A percentile compares a stretch with the other conserved stretches of the same genome.
phyloP scores from a whole-genome alignment of 1,140 invertebrate species.

The Lucilia cuprina region DNA sequence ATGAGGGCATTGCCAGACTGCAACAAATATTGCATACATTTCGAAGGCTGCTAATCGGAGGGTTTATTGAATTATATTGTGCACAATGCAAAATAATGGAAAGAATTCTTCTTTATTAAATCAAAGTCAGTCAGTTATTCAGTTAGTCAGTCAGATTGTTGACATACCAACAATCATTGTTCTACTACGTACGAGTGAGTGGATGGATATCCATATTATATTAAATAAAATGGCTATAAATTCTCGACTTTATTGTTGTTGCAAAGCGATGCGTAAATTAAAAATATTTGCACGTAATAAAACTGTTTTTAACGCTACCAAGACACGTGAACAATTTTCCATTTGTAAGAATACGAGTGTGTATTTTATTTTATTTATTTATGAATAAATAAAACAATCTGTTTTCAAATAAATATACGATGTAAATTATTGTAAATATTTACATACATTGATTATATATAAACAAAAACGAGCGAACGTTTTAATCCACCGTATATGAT shows the following conservation, averaged over 20 bases:
- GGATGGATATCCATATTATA: neutral
- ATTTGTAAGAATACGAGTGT: neutral
- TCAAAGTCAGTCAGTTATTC: slow-evolving; percentile 9
- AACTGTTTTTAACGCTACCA: neutral
- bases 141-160: neutral
- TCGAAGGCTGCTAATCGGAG: slow-evolving; percentile 9
- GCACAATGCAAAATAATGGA: neutral
- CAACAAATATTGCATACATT: neutral
- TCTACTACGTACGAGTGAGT: neutral
- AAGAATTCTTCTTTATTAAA: slow-evolving; percentile 14
- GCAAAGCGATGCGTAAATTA: neutral
- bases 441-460: too few species aligned
- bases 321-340: neutral
- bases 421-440: too few species aligned
- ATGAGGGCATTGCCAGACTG: slow-evolving; percentile 21
- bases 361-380: too few species aligned
- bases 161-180: neutral
- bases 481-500: too few species aligned
- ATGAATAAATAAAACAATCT: too few species aligned
- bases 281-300: slow-evolving; percentile 10
- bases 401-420: too few species aligned
- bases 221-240: neutral
- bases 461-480: too few species aligned
- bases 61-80: neutral
- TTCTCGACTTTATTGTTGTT: neutral